A percentile compares a stretch with the other conserved stretches of the same genome.
phyloP scores from a whole-genome alignment of 2,888 invertebrate genomes.

The Aspidiotus rigidus region DNA sequence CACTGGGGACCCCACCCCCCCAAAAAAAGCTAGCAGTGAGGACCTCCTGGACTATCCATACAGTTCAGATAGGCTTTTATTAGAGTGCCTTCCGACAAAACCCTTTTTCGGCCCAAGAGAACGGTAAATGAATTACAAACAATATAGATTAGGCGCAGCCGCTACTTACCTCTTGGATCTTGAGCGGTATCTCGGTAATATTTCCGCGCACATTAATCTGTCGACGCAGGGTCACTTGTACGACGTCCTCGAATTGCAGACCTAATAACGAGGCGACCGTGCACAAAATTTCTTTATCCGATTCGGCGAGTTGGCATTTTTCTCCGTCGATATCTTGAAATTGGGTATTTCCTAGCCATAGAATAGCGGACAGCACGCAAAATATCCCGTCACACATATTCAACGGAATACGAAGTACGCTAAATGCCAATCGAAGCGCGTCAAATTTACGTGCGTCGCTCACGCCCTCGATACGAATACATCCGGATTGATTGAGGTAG shows the following conservation, averaged over 20 bases:
- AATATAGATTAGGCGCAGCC: no score
- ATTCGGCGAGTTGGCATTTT: conserved; percentile 62
- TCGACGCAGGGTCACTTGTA: conserved; percentile 62
- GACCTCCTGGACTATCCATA: no score
- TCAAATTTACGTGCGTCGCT: conserved; percentile 65
- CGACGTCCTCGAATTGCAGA: conserved; percentile 61
- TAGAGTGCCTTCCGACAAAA: no score
- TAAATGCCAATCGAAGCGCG: conserved; percentile 76
- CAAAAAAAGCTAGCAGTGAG: no score
- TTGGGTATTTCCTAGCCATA: conserved; percentile 81
- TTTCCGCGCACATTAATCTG: conserved; percentile 89
- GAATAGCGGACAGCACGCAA: conserved; percentile 73
- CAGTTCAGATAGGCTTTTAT: no score
- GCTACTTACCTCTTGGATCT: conserved; percentile 67
- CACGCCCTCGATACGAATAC: conserved; percentile 56
- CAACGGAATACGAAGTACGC: conserved; percentile 74
- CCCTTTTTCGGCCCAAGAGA: no score
- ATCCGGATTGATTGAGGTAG: conserved; percentile 73
- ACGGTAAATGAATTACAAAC: no score
- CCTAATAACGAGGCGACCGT: conserved; percentile 67
- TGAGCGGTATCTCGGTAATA: conserved; percentile 82
- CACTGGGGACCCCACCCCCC: no score
- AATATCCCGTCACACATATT: conserved; percentile 83
- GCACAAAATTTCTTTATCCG: conserved; percentile 61
- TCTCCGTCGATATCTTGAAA: conserved; percentile 85